A percentile compares a stretch with the other conserved stretches of the same genome.
Evolutionary conservation across 1,140 invertebrate species (phyloP).

Genomic region (Araneus ventricosus): DNA sequence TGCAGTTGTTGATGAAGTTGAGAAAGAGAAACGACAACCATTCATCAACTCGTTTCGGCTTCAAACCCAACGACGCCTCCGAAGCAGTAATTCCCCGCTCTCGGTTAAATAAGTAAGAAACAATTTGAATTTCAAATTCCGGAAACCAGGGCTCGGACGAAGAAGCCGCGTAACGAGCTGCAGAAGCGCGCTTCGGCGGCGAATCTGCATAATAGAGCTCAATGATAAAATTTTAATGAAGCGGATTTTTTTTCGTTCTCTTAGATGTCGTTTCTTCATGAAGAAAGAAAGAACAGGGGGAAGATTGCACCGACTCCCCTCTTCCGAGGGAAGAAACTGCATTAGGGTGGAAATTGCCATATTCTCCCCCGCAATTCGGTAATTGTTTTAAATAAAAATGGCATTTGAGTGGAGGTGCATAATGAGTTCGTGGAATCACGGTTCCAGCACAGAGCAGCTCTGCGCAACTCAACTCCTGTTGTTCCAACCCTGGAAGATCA

Average conservation of each 20-base stretch:
- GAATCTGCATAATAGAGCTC: slow-evolving; percentile 9
- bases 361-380: background rate
- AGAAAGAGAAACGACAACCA: background rate
- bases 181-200: background rate
- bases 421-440: background rate
- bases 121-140: slow-evolving; percentile 15
- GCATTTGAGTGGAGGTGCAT: slow-evolving; percentile 10
- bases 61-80: background rate
- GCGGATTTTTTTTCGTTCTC: background rate
- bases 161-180: background rate
- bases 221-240: slow-evolving; percentile 18
- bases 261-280: background rate
- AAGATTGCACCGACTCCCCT: background rate
- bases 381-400: slow-evolving; percentile 38
- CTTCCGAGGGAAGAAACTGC: background rate
- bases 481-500: background rate
- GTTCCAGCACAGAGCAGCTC: background rate
- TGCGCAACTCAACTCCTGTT: background rate
- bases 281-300: background rate
- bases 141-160: background rate
- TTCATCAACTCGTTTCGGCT: background rate
- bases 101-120: background rate
- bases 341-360: background rate
- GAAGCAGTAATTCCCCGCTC: background rate
- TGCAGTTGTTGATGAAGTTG: no score